A percentile compares a stretch with the other conserved stretches of the same genome.
Conservation (phyloP, 2,888 invertebrate species). For the Axea sp. region DNA sequence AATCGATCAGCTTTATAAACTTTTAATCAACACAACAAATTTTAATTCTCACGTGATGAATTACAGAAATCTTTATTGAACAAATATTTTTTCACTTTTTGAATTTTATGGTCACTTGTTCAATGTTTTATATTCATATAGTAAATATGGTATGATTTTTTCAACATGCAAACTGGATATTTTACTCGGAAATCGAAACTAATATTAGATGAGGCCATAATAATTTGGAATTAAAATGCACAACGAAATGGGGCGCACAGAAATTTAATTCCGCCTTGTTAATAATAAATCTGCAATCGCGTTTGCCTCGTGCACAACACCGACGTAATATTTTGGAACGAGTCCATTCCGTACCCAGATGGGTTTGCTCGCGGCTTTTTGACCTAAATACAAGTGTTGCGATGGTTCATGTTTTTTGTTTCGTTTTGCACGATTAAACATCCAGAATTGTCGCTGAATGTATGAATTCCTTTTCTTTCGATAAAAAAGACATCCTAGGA, state of each 20-base stretch:
- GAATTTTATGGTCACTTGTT: too few relatives aligned
- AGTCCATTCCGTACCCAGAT: constrained; percentile 30
- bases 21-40: too few relatives aligned
- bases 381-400: constrained; percentile 45
- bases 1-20: too few relatives aligned
- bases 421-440: constrained; percentile 39
- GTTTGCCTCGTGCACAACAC: background rate
- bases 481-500: background rate
- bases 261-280: constrained; percentile 29
- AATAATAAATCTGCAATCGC: constrained; percentile 37
- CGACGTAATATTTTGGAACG: constrained; percentile 31
- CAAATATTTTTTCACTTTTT: too few relatives aligned
- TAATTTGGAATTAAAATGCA: constrained; percentile 18
- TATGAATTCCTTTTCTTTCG: constrained; percentile 33
- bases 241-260: background rate
- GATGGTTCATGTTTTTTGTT: constrained; percentile 47
- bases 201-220: constrained; percentile 5
- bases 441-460: constrained; percentile 45
- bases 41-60: too few relatives aligned
- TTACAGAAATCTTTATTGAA: too few relatives aligned
- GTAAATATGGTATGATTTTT: too few relatives aligned
- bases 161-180: too few relatives aligned
- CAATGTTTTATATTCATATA: too few relatives aligned
- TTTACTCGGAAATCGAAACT: background rate
- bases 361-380: constrained; percentile 45